Conservation (phyloP, 2,797 vertebrate species). For the Cynodonichthys magdalenae region DNA sequence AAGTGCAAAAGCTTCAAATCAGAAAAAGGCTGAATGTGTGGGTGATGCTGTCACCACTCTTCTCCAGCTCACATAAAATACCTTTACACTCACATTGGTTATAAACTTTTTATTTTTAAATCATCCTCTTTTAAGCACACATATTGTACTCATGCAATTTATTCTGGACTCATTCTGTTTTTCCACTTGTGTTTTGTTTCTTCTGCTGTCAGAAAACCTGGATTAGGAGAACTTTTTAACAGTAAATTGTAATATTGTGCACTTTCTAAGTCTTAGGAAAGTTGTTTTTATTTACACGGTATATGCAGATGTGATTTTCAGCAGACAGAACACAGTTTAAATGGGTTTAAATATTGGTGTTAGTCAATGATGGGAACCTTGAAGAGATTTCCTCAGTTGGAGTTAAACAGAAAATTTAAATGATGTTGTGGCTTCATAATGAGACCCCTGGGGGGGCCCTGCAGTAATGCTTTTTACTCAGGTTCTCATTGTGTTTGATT, state of each 20-base stretch:
- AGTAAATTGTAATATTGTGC: neutral
- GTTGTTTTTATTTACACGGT: neutral
- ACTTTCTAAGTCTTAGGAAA: neutral
- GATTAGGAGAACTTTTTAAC: neutral
- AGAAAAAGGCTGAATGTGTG: constrained; percentile 45
- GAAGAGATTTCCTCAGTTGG: neutral
- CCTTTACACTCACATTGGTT: neutral
- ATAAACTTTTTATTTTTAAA: neutral
- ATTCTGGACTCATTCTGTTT: neutral
- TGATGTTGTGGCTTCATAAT: neutral
- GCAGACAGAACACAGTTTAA: neutral
- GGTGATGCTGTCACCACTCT: constrained; percentile 42
- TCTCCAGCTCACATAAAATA: constrained; percentile 31
- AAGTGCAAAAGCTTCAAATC: constrained; percentile 44
- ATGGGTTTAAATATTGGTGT: neutral
- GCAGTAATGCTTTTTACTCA: neutral
- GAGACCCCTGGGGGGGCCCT: neutral
- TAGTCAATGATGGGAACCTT: neutral
- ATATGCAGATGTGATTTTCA: neutral
- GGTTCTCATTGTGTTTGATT: neutral
- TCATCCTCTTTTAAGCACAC: neutral
- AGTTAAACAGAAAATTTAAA: neutral
- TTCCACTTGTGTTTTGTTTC: neutral
- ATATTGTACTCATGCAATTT: neutral
- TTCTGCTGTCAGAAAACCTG: neutral